These are phyloP conservation scores for Anguilla pacifica DNA, from an alignment of 2,797 vertebrate genomes.

Conservation along the genomic window DNA sequence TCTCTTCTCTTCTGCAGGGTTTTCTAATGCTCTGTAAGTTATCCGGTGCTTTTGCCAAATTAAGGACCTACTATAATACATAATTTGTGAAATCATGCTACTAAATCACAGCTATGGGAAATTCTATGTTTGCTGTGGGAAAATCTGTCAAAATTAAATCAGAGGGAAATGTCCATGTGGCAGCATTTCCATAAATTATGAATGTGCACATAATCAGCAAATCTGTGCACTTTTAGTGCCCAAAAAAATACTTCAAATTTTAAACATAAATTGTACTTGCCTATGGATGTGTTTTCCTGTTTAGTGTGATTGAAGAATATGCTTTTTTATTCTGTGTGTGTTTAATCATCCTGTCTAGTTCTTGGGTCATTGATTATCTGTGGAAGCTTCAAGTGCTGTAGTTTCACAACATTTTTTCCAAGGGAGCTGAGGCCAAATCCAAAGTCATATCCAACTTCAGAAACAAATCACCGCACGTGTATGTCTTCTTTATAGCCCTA, in stretches of 20 bases:
- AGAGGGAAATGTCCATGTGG: neutral
- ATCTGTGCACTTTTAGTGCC: no score
- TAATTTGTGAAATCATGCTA: neutral
- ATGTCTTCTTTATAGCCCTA: no score
- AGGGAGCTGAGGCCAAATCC: neutral
- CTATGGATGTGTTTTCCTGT: no score
- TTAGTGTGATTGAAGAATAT: no score
- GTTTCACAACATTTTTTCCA: neutral
- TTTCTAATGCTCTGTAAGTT: neutral
- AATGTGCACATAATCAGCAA: neutral
- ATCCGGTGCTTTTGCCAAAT: neutral
- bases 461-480: no score
- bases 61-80: neutral
- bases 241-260: no score
- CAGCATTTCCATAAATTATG: neutral
- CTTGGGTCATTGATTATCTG: neutral
- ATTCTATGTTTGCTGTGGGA: neutral
- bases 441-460: neutral
- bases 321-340: no score
- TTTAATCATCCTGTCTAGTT: neutral
- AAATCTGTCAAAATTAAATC: neutral
- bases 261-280: no score
- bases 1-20: neutral
- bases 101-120: neutral
- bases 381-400: neutral